These are phyloP conservation scores for Aphelocoma coerulescens DNA, from an alignment of 2,113 vertebrate species.

Conservation along the genomic window DNA sequence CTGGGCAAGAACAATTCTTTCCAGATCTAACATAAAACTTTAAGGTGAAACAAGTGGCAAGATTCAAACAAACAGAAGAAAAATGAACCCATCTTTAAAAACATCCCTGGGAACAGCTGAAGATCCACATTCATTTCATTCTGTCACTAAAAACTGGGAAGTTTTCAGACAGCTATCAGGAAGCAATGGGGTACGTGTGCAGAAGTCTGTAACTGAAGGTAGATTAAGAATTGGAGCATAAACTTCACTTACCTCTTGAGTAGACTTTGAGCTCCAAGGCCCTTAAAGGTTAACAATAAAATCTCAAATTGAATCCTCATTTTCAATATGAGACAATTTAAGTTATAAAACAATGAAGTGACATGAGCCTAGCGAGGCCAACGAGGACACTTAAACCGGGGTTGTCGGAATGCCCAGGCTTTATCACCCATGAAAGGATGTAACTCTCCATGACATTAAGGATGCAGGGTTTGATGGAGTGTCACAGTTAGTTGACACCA, in stretches of 20 bases:
- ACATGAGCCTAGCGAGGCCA: slow-evolving; percentile 75
- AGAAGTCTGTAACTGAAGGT: slow-evolving; percentile 65
- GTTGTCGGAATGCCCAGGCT: slow-evolving; percentile 71
- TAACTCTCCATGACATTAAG: slow-evolving; percentile 77
- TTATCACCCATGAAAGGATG: slow-evolving; percentile 76
- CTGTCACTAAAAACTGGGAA: neutral
- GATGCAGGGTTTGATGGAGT: slow-evolving; percentile 76
- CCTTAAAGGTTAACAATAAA: slow-evolving; percentile 81
- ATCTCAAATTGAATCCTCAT: slow-evolving; percentile 76
- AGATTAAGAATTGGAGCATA: slow-evolving; percentile 73
- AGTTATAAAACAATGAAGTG: slow-evolving; percentile 78
- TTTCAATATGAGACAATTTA: slow-evolving; percentile 74
- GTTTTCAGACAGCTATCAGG: slow-evolving; percentile 53
- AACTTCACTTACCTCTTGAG: slow-evolving; percentile 70
- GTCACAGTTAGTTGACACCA: slow-evolving; percentile 80
- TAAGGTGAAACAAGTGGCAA: slow-evolving; percentile 35
- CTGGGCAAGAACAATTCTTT: slow-evolving; percentile 24
- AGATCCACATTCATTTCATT: neutral
- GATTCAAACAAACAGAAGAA: slow-evolving; percentile 44
- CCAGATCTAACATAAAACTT: slow-evolving; percentile 12
- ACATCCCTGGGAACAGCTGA: neutral
- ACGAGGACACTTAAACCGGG: slow-evolving; percentile 70
- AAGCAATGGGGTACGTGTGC: slow-evolving; percentile 3
- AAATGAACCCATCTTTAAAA: slow-evolving; percentile 37
- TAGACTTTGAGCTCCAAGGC: slow-evolving; percentile 72